Conservation (phyloP, 2,888 invertebrate genomes). For the Xiphydria camelus region DNA sequence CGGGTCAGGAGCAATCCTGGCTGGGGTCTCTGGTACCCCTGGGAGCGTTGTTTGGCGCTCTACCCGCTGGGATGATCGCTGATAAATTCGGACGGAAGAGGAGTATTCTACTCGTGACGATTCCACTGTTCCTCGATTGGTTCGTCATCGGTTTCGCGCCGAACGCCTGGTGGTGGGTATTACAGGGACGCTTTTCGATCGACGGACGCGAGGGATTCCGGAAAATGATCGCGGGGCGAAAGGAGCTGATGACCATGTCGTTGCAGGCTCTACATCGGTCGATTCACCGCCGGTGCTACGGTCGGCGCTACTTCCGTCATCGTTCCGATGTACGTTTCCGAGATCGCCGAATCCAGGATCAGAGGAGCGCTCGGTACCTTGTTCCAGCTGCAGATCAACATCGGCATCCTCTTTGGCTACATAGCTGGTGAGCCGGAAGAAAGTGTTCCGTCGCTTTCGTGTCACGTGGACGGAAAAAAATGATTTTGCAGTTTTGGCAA, state of each 20-base stretch:
- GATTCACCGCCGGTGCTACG: conserved; percentile 67
- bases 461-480: too few relatives aligned
- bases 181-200: background rate
- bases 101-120: conserved; percentile 33
- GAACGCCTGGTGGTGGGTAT: conserved; percentile 20
- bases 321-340: conserved; percentile 69
- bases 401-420: conserved; percentile 69
- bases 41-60: conserved; percentile 37
- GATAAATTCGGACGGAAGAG: conserved; percentile 35
- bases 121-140: conserved; percentile 38
- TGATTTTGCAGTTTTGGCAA: too few relatives aligned
- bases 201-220: background rate
- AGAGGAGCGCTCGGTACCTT: conserved; percentile 70
- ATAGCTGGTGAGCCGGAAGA: conserved; percentile 15
- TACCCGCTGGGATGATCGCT: conserved; percentile 31
- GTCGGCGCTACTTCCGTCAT: conserved; percentile 67
- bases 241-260: background rate
- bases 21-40: conserved; percentile 40
- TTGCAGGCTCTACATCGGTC: conserved; percentile 59
- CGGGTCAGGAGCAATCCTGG: conserved; percentile 31
- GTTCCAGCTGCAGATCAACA: conserved; percentile 69
- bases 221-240: background rate
- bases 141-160: conserved; percentile 27
- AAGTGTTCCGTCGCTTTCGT: too few relatives aligned
- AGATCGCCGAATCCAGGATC: conserved; percentile 66